phyloP scores from a whole-genome alignment of 2,888 invertebrate genomes.

The Philereme vetulata region DNA sequence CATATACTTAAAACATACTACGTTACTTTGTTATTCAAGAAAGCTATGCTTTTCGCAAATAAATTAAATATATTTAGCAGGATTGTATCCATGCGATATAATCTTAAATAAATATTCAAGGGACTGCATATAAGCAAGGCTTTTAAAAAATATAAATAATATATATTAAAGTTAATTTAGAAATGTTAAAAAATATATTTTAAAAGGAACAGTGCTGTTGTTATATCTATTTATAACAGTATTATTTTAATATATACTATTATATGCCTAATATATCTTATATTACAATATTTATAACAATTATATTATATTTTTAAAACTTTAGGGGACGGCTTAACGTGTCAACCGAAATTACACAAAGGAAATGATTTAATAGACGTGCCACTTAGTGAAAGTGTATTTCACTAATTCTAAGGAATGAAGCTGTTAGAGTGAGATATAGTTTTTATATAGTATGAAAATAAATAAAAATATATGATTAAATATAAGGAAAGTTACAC shows the following conservation, averaged over 20 bases:
- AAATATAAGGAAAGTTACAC: too few relatives aligned
- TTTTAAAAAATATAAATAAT: slow-evolving; percentile 2
- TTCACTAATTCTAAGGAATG: slow-evolving; percentile 3
- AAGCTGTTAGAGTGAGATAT: not conserved
- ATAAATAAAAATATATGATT: too few relatives aligned
- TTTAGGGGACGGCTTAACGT: slow-evolving; percentile 75
- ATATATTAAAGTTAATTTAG: not conserved
- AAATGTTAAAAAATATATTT: slow-evolving; percentile 13
- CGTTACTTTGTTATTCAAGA: not conserved
- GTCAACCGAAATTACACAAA: slow-evolving; percentile 59
- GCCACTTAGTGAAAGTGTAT: slow-evolving; percentile 10
- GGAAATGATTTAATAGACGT: not conserved
- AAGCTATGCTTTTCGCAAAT: slow-evolving; percentile 17
- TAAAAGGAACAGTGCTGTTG: slow-evolving; percentile 32
- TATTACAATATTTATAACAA: slow-evolving; percentile 40
- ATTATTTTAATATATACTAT: slow-evolving; percentile 12
- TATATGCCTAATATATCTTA: slow-evolving; percentile 32
- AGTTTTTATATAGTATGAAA: too few relatives aligned
- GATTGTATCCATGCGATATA: slow-evolving; percentile 11
- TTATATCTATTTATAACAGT: slow-evolving; percentile 11
- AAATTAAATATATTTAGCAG: not conserved
- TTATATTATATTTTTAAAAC: slow-evolving; percentile 63
- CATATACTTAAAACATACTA: too few relatives aligned
- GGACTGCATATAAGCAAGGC: not conserved
- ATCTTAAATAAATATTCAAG: slow-evolving; percentile 1